phyloP scores from a whole-genome alignment of 2,113 vertebrate species.

The Paratilapia polleni region DNA sequence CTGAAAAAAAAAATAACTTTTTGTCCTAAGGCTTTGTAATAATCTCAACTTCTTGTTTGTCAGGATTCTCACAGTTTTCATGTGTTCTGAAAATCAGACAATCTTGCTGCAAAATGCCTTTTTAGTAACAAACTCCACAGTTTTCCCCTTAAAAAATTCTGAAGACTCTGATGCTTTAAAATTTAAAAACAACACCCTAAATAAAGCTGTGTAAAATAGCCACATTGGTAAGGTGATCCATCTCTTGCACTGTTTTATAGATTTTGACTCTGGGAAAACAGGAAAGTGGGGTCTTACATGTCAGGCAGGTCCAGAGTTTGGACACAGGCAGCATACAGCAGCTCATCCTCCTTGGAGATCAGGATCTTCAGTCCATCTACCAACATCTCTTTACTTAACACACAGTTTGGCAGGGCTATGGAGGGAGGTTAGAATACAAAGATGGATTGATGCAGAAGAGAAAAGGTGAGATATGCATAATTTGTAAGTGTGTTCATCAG shows the following conservation, averaged over 20 bases:
- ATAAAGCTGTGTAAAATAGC: not conserved
- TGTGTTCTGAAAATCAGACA: constrained; percentile 12
- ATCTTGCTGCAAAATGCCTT: not conserved
- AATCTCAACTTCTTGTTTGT: constrained; percentile 34
- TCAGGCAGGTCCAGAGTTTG: constrained; percentile 92
- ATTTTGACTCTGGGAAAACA: not conserved
- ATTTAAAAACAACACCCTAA: no score
- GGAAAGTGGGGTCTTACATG: constrained; percentile 83
- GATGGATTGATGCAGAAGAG: constrained; percentile 32
- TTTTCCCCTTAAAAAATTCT: not conserved
- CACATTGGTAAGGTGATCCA: not conserved
- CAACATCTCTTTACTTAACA: constrained; percentile 90
- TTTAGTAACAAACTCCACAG: not conserved
- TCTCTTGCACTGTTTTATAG: not conserved
- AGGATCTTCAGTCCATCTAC: constrained; percentile 93
- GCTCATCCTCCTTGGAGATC: constrained; percentile 94
- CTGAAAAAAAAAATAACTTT: constrained; percentile 3
- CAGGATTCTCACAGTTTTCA: constrained; percentile 33
- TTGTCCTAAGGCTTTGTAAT: constrained; percentile 16
- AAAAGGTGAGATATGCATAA: constrained; percentile 30
- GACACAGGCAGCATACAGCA: constrained; percentile 92
- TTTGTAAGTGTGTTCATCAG: constrained; percentile 33
- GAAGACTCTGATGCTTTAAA: no score
- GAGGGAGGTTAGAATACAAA: constrained; percentile 7
- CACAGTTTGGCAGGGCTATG: constrained; percentile 84